Percentiles rank a stretch among this genome's conserved stretches.
These are phyloP conservation scores for Aythya baeri DNA, from an alignment of 2,113 vertebrate genomes.

Conservation along the genomic window DNA sequence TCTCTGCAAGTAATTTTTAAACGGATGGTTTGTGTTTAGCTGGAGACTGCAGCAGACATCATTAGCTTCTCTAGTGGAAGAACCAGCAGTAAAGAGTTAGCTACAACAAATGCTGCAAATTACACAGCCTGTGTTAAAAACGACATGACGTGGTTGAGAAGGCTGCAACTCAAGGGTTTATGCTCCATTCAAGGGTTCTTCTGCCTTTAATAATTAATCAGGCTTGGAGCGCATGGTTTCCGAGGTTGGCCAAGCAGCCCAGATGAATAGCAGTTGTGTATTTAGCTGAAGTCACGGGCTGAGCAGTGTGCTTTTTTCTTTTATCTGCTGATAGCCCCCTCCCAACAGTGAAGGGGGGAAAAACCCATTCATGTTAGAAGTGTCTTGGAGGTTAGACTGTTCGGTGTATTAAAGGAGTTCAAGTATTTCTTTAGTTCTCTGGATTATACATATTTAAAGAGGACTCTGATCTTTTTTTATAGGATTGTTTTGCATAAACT, in stretches of 20 bases:
- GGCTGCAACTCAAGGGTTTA: background rate
- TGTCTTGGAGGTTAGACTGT: background rate
- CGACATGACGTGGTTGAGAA: background rate
- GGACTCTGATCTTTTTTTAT: background rate
- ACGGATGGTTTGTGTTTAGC: constrained; percentile 20
- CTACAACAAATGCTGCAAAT: constrained; percentile 12
- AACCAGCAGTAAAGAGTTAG: constrained; percentile 26
- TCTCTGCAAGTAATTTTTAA: constrained; percentile 21
- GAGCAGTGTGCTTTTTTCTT: background rate
- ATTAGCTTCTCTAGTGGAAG: constrained; percentile 11
- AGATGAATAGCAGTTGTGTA: constrained; percentile 14
- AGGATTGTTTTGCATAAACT: background rate
- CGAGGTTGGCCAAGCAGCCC: background rate
- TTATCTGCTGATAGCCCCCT: background rate
- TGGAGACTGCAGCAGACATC: background rate
- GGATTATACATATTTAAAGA: background rate
- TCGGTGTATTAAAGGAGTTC: background rate
- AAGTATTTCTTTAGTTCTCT: background rate
- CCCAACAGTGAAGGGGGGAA: background rate
- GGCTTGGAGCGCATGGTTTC: constrained; percentile 3
- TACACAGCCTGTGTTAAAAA: constrained; percentile 39
- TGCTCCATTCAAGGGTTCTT: background rate
- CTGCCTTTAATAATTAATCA: background rate
- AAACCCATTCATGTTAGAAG: background rate
- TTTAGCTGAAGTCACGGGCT: constrained; percentile 1